Evolutionary conservation across 2,888 invertebrate genomes (phyloP).

Genomic region (Allophyes oxyacanthae): DNA sequence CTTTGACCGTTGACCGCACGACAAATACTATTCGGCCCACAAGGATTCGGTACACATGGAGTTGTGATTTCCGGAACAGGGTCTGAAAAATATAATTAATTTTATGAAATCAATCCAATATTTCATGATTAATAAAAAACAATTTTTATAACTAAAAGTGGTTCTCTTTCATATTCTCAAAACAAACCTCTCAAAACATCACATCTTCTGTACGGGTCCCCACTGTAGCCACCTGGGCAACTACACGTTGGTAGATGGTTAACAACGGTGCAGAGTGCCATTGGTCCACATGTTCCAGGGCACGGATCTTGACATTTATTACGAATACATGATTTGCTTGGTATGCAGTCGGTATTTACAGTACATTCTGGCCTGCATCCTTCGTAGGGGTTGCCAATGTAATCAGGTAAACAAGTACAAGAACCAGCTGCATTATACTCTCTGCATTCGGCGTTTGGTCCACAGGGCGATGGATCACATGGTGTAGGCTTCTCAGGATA

Average conservation of each 20-base stretch:
- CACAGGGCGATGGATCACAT: conserved; percentile 90
- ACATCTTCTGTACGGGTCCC: conserved; percentile 93
- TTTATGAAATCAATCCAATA: background rate
- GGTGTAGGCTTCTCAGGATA: conserved; percentile 85
- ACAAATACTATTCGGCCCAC: conserved; percentile 93
- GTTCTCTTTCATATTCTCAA: conserved; percentile 2
- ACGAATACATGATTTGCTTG: conserved; percentile 92
- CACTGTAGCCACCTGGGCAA: conserved; percentile 91
- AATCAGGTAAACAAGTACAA: conserved; percentile 92
- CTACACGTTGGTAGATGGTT: conserved; percentile 92
- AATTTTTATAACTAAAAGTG: background rate
- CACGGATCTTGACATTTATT: conserved; percentile 94
- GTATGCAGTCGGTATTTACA: conserved; percentile 92
- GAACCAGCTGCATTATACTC: conserved; percentile 90
- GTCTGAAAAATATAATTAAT: conserved; percentile 64
- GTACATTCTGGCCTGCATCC: conserved; percentile 94
- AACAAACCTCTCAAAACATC: conserved; percentile 74
- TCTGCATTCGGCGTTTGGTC: conserved; percentile 90
- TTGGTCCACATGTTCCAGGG: conserved; percentile 93
- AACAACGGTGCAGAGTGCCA: conserved; percentile 92
- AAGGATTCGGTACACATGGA: conserved; percentile 92
- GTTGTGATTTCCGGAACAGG: conserved; percentile 77
- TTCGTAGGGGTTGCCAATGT: conserved; percentile 94
- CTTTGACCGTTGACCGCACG: conserved; percentile 92
- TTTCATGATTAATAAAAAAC: background rate